Evolutionary conservation across 2,888 invertebrate species (phyloP).

Genomic region (Nephrotoma appendiculata): DNA sequence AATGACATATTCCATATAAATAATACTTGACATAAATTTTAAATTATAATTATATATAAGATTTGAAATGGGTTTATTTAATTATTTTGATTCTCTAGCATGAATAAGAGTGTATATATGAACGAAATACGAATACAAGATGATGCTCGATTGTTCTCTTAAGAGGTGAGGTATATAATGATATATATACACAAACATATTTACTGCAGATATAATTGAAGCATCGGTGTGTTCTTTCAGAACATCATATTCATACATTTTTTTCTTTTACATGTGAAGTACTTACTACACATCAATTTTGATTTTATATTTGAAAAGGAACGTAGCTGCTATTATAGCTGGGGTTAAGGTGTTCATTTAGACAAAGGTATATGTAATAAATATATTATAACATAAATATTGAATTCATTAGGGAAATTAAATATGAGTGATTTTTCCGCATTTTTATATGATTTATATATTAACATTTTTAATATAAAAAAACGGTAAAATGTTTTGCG

Average conservation of each 20-base stretch:
- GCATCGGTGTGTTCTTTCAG: background rate
- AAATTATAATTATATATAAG: background rate
- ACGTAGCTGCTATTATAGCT: background rate
- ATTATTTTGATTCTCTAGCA: background rate
- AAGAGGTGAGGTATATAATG: background rate
- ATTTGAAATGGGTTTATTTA: background rate
- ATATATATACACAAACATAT: background rate
- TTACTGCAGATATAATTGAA: background rate
- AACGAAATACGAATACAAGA: background rate
- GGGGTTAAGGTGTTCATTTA: background rate
- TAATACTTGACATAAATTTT: background rate
- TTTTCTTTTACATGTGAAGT: background rate
- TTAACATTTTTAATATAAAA: background rate
- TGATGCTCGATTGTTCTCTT: background rate
- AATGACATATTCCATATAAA: background rate
- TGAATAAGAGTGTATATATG: background rate
- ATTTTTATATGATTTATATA: background rate
- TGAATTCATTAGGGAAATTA: background rate
- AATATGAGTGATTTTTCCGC: background rate
- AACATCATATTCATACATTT: background rate
- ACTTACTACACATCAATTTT: background rate
- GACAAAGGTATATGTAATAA: background rate
- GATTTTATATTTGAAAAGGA: background rate
- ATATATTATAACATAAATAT: background rate
- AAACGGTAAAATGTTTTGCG: too few species aligned